A percentile compares a stretch with the other conserved stretches of the same genome.
These are phyloP conservation scores for Daphoenositta chrysoptera DNA, from an alignment of 2,113 vertebrate genomes.

Conservation along the genomic window DNA sequence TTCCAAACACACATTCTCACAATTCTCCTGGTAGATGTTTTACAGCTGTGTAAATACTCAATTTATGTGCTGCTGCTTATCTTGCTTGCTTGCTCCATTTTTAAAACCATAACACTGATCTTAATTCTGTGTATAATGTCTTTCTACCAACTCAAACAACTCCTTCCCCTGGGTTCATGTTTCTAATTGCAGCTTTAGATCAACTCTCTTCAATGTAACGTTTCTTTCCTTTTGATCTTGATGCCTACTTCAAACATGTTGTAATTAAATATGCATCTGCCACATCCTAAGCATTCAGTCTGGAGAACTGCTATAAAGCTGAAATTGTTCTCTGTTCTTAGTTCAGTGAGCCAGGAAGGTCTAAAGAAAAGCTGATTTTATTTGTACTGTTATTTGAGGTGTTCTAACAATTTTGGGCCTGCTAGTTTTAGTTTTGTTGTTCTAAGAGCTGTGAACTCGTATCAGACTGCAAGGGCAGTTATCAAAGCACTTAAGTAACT, in stretches of 20 bases:
- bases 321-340: neutral
- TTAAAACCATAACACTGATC: neutral
- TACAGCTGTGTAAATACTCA: conserved; percentile 28
- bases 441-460: neutral
- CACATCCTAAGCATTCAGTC: neutral
- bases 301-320: neutral
- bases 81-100: neutral
- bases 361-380: neutral
- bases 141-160: neutral
- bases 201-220: neutral
- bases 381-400: neutral
- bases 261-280: neutral
- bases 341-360: neutral
- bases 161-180: neutral
- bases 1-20: neutral
- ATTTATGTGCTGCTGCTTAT: neutral
- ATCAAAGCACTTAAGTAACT: neutral
- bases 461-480: neutral
- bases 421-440: neutral
- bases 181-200: conserved; percentile 14
- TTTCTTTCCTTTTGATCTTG: neutral
- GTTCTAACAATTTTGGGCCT: neutral
- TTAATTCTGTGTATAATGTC: neutral
- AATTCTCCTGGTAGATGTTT: conserved; percentile 6
- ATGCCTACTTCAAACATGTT: neutral